Percentiles rank a stretch among this genome's conserved stretches.
Conservation (phyloP, 2,113 vertebrate species). For the Ceyx margarethae region DNA sequence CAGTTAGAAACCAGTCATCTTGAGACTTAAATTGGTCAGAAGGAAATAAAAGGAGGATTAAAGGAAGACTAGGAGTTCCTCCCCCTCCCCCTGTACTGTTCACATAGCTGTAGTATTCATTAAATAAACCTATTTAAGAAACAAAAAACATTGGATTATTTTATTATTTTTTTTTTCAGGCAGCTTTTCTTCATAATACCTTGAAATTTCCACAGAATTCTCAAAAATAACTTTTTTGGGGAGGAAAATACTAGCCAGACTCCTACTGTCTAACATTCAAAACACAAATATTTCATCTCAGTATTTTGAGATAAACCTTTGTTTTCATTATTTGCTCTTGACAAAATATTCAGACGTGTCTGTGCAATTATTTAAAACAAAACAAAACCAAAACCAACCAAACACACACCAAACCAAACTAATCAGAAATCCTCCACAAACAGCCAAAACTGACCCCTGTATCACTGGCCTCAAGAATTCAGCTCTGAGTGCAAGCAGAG, state of each 20-base stretch:
- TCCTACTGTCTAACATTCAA: neutral
- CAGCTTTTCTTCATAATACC: neutral
- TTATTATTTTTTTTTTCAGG: neutral
- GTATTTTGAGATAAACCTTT: conserved; percentile 1
- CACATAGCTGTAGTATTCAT: neutral
- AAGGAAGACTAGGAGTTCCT: neutral
- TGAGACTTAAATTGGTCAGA: neutral
- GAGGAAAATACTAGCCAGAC: neutral
- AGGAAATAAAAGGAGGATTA: neutral
- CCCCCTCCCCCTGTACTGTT: neutral
- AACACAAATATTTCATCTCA: neutral
- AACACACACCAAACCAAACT: too few relatives aligned
- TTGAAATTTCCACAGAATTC: conserved; percentile 24
- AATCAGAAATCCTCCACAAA: rapidly evolving
- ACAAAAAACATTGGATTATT: neutral
- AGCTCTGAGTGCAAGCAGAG: neutral
- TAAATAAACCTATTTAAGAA: neutral
- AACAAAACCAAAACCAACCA: too few relatives aligned
- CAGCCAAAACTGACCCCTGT: neutral
- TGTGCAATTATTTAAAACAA: neutral
- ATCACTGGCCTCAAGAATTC: neutral
- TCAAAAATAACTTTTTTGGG: conserved; percentile 6
- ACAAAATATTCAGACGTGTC: neutral
- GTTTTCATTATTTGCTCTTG: neutral
- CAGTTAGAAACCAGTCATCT: neutral